Evolutionary conservation across 2,113 vertebrate species (phyloP).

Genomic region (Camarhynchus parvulus): DNA sequence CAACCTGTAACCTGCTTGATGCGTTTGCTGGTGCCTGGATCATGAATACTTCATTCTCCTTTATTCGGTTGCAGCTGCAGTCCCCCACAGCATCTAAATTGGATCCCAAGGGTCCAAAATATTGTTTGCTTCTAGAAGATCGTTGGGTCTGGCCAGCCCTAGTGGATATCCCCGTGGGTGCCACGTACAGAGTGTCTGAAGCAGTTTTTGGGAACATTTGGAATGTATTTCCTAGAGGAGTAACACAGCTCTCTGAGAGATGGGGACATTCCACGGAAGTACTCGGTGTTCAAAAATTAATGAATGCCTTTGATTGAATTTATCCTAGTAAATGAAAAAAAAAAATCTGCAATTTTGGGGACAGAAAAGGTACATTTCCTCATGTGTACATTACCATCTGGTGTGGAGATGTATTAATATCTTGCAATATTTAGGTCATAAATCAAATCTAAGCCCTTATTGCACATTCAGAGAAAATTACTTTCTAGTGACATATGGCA

Average conservation of each 20-base stretch:
- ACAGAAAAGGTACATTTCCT: constrained; percentile 64
- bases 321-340: constrained; percentile 59
- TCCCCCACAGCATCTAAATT: constrained; percentile 60
- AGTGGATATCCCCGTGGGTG: background rate
- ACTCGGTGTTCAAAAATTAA: constrained; percentile 52
- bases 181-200: background rate
- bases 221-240: background rate
- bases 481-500: constrained; percentile 72
- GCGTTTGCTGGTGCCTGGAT: constrained; percentile 27
- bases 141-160: background rate
- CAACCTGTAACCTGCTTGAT: background rate
- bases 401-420: constrained; percentile 66
- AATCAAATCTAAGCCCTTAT: constrained; percentile 69
- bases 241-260: constrained; percentile 22
- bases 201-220: constrained; percentile 29
- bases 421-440: constrained; percentile 73
- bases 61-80: constrained; percentile 43
- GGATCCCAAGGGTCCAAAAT: constrained; percentile 58
- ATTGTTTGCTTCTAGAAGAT: background rate
- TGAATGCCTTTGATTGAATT: constrained; percentile 36
- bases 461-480: constrained; percentile 72
- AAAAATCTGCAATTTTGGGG: background rate
- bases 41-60: background rate
- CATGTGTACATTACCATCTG: constrained; percentile 59
- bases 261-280: background rate